phyloP scores from a whole-genome alignment of 2,888 invertebrate species.

The Tuberolachnus salignus region DNA sequence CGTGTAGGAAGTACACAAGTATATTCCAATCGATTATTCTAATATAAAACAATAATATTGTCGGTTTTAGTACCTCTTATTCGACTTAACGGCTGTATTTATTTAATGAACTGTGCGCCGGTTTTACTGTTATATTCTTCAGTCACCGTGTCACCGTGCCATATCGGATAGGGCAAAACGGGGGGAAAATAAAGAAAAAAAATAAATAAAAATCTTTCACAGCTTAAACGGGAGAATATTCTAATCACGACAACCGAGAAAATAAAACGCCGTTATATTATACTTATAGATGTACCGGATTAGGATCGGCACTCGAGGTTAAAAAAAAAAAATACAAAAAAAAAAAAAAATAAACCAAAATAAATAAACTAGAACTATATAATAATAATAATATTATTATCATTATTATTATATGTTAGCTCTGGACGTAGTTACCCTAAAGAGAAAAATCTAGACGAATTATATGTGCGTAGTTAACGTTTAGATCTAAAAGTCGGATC shows the following conservation, averaged over 20 bases:
- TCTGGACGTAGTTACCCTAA: conserved; percentile 19
- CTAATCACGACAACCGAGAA: conserved; percentile 25
- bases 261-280: conserved; percentile 27
- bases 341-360: conserved; percentile 33
- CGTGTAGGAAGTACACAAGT: no score
- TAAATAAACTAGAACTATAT: conserved; percentile 39
- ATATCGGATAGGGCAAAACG: not conserved
- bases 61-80: not conserved
- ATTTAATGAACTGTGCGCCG: conserved; percentile 35
- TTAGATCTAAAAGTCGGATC: conserved; percentile 50
- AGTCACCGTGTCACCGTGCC: conserved; percentile 25
- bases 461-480: conserved; percentile 1
- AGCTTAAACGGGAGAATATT: conserved; percentile 1
- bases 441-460: conserved; percentile 22
- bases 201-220: conserved; percentile 24
- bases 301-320: conserved; percentile 21
- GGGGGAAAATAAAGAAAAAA: not conserved
- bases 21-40: no score
- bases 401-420: not conserved
- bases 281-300: not conserved
- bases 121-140: conserved; percentile 41
- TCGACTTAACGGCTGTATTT: not conserved
- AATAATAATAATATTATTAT: no score
- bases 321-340: conserved; percentile 30
- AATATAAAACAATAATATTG: not conserved